Conservation (phyloP, 2,888 invertebrate genomes). For the Ophioninae sp. region DNA sequence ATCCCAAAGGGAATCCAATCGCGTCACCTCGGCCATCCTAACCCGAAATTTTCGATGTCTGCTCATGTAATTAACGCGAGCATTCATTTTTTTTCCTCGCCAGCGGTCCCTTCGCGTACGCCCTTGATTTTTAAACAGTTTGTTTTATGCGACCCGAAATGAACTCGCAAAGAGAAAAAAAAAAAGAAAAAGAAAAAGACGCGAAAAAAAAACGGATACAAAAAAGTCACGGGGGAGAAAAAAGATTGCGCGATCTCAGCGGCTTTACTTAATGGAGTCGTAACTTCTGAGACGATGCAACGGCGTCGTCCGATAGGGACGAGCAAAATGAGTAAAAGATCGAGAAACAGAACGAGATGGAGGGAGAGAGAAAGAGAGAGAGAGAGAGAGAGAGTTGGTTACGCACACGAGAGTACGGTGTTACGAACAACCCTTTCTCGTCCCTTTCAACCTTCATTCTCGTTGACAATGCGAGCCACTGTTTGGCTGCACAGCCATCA, state of each 20-base stretch:
- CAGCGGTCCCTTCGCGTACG: constrained; percentile 57
- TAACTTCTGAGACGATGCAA: constrained; percentile 72
- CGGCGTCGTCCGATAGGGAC: constrained; percentile 37
- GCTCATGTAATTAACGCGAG: constrained; percentile 25
- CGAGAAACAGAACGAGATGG: not conserved
- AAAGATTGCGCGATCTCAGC: constrained; percentile 66
- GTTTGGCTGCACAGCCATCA: constrained; percentile 59
- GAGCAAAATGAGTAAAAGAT: constrained; percentile 37
- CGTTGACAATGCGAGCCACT: constrained; percentile 68
- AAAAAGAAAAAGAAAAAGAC: constrained; percentile 74
- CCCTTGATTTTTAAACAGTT: constrained; percentile 77
- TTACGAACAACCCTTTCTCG: constrained; percentile 42
- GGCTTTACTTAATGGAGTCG: constrained; percentile 77
- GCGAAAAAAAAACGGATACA: constrained; percentile 75
- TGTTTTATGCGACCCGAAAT: constrained; percentile 78
- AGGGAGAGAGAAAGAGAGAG: constrained; percentile 5
- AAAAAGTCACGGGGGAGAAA: constrained; percentile 70
- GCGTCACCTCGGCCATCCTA: not conserved
- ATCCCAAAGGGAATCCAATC: not conserved
- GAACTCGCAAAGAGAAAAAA: constrained; percentile 69
- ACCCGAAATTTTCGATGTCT: constrained; percentile 2
- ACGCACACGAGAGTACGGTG: constrained; percentile 28
- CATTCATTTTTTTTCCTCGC: constrained; percentile 1
- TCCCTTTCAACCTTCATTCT: constrained; percentile 43
- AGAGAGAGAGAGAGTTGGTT: constrained; percentile 29